phyloP scores from a whole-genome alignment of 2,797 vertebrate species.

The Crocidura indochinensis region DNA sequence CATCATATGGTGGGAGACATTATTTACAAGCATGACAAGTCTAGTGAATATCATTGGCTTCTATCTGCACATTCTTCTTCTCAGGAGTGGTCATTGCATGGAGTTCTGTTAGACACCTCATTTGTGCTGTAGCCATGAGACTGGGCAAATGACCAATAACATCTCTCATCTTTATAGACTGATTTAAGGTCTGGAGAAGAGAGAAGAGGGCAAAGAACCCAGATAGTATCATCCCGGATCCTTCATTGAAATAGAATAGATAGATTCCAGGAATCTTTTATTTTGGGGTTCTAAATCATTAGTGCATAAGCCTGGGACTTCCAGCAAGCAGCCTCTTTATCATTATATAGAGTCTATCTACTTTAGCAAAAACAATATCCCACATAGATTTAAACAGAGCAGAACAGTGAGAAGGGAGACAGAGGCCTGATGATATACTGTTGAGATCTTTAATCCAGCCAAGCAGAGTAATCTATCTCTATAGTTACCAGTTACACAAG shows the following conservation, averaged over 20 bases:
- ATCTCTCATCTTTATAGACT: background rate
- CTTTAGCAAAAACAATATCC: conserved; percentile 41
- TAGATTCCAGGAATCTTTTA: background rate
- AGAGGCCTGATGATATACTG: background rate
- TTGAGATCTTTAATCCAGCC: background rate
- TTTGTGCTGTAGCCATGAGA: background rate
- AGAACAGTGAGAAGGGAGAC: background rate
- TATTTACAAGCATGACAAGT: background rate
- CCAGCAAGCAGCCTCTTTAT: background rate
- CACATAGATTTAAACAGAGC: background rate
- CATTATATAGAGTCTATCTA: conserved; percentile 31
- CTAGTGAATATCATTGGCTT: background rate
- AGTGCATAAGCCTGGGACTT: conserved; percentile 1
- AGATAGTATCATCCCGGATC: conserved; percentile 1
- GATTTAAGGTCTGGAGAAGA: background rate
- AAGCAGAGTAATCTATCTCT: background rate
- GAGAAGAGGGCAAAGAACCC: background rate
- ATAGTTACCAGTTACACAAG: background rate
- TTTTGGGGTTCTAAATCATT: conserved; percentile 59
- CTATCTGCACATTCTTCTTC: background rate
- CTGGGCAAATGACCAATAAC: background rate
- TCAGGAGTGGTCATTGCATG: background rate
- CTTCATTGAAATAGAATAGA: background rate
- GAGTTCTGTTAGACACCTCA: background rate
- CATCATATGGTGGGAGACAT: background rate